Conservation (phyloP, 2,113 vertebrate genomes). For the Indicator maculatus region DNA sequence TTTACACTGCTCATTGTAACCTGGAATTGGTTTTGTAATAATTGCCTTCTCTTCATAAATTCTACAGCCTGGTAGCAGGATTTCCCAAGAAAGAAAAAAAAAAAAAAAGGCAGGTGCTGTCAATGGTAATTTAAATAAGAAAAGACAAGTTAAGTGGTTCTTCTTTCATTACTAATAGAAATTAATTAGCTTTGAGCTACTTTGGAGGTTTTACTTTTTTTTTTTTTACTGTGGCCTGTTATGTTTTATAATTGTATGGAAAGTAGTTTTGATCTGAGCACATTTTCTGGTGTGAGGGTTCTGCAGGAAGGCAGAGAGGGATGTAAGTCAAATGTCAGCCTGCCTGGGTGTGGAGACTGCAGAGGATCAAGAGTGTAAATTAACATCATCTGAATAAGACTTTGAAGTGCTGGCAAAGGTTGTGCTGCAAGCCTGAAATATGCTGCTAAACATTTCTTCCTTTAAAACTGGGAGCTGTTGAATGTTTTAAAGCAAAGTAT, state of each 20-base stretch:
- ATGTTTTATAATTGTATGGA: constrained; percentile 71
- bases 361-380: not conserved
- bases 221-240: constrained; percentile 65
- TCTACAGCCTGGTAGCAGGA: constrained; percentile 75
- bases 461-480: not conserved
- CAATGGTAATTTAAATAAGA: constrained; percentile 83
- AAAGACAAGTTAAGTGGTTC: constrained; percentile 79
- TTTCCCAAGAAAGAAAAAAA: constrained; percentile 79
- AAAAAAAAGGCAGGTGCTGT: constrained; percentile 71
- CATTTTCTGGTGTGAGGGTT: constrained; percentile 59
- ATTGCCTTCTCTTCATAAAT: constrained; percentile 81
- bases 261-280: constrained; percentile 73
- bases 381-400: not conserved
- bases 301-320: constrained; percentile 72
- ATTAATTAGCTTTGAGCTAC: constrained; percentile 80
- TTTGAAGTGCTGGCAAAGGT: not conserved
- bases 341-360: not conserved
- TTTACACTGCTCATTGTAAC: constrained; percentile 74
- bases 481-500: not conserved
- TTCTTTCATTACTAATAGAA: constrained; percentile 79
- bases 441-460: not conserved
- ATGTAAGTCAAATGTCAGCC: not conserved
- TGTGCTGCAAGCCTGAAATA: not conserved
- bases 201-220: constrained; percentile 65
- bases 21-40: constrained; percentile 78